Base-by-base conservation (phyloP, 1,140 invertebrate species). In the Cataglyphis hispanica region DNA sequence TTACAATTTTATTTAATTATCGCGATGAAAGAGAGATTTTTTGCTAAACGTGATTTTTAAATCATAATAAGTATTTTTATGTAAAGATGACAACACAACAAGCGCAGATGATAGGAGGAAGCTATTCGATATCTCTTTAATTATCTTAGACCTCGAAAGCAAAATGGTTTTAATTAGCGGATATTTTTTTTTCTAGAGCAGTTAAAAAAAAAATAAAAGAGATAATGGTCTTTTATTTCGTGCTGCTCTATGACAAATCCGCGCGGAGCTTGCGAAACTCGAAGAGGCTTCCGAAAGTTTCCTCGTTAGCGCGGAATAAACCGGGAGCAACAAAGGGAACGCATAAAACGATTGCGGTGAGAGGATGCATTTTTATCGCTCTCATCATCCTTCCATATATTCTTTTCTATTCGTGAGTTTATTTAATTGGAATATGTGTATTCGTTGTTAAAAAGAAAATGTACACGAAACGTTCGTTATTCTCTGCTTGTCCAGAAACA, bases 31-130 rank as follows among this genome's bases (percentile, higher is more conserved):
- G 64, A 85, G 53, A 67, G 37, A 60, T 40, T 72, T 22, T 86
- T 72, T 86, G 46, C 43, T 27, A 34, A 86, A 84, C 67, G 27
- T 84, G 74, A 89, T 87, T 77, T 81, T 58, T 74, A 74, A 58
- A 74, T 16, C 46, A 50, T 69, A 85, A 27, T 60, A 40, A 13
- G 22, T 88, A 58, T 50, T 53, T 63, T 10, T 86, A 31, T 81
- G 67, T 70, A 88, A 5, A 8, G 67, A 53, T 43, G 34, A 46
- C 69, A 75, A 74, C 6, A 43, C 22, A 19, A 43, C 22, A 19
- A 37, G 31, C 16, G 46, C 50, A 58, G 27, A 67, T 6, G 10
- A 70, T 81, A n/a, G 19, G 16, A 16, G 22, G 22, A 70, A 25
- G 31, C 34, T 46, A 61, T 76, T 60, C 56, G 25, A 63, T 76